phyloP scores from a whole-genome alignment of 2,797 vertebrate species.

The Sitta carolinensis region DNA sequence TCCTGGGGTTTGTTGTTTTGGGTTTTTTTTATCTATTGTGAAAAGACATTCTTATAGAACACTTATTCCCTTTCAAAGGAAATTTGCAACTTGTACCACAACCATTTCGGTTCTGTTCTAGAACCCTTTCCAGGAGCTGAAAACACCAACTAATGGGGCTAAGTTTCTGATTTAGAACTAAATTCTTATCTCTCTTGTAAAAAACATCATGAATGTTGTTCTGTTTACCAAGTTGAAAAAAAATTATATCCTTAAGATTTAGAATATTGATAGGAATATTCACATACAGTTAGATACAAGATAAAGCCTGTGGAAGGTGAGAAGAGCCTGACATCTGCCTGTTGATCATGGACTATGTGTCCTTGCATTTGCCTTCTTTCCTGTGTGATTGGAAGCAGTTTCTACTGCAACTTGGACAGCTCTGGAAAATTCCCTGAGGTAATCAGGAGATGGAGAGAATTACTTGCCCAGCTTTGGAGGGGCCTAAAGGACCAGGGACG shows the following conservation, averaged over 20 bases:
- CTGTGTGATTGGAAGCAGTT: neutral
- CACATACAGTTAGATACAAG: neutral
- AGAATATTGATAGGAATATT: neutral
- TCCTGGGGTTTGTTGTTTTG: neutral
- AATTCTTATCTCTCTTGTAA: neutral
- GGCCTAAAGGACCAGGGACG: neutral
- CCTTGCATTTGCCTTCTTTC: neutral
- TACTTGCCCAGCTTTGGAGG: neutral
- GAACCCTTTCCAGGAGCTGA: neutral
- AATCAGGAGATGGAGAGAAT: neutral
- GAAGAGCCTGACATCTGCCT: neutral
- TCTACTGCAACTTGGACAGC: neutral
- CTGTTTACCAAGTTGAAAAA: neutral
- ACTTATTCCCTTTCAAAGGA: neutral
- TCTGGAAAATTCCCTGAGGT: neutral
- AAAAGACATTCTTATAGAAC: neutral
- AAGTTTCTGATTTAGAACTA: neutral
- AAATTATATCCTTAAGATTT: neutral
- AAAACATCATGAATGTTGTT: neutral
- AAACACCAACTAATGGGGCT: neutral
- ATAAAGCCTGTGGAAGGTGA: neutral
- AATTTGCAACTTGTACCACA: neutral
- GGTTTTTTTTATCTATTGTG: neutral
- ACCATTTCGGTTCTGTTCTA: neutral
- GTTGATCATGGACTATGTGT: accelerated